Evolutionary conservation across 2,888 invertebrate species (phyloP), one percentile per base, ranked within the genome.

Genomic region (Pheosia tremula): DNA sequence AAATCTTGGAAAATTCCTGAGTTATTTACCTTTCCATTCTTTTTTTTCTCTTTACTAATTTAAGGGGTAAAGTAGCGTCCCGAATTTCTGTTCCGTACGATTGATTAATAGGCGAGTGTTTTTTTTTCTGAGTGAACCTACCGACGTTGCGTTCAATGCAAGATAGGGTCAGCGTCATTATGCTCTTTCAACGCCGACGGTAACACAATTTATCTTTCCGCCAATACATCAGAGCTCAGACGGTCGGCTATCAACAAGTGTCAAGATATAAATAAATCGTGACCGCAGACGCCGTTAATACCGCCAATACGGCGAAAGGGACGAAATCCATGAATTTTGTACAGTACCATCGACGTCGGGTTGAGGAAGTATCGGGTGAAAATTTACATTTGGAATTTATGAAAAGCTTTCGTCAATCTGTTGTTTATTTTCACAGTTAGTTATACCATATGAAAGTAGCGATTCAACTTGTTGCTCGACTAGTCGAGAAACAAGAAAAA

Each of bases 201-300:
- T 75, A 74, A 77, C 76, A 76, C 79, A 77, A 82, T 86, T 82
- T 84, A 83, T 86, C 82, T 86, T 77, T 69, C 69, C 72, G 71
- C 78, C 81, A 78, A 82, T 85, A 83, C 81, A 80, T 83, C 81
- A 77, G 69, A 69, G 69, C 68, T 66, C 70, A 62, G 72, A 67
- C 66, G 72, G 62, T 64, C 61, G 68, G 83, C 86, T 89, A 91
- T 92, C 92, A 92, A 91, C 91, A 92, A 91, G 91, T 92, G 90
- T 86, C 88, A 77, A 84, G 85, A 79, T 81, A 83, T 80, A 82
- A 79, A 87, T 88, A 86, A 85, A 86, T 85, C 79, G 73, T 62
- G 63, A 72, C 78, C 78, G 67, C 75, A 71, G 74, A 69, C 74
- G 71, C 69, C 76, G 67, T 69, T 75, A 68, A 71, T 71, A 67